Base-by-base conservation (phyloP, 2,888 invertebrate species). In the Netelia virgata region DNA sequence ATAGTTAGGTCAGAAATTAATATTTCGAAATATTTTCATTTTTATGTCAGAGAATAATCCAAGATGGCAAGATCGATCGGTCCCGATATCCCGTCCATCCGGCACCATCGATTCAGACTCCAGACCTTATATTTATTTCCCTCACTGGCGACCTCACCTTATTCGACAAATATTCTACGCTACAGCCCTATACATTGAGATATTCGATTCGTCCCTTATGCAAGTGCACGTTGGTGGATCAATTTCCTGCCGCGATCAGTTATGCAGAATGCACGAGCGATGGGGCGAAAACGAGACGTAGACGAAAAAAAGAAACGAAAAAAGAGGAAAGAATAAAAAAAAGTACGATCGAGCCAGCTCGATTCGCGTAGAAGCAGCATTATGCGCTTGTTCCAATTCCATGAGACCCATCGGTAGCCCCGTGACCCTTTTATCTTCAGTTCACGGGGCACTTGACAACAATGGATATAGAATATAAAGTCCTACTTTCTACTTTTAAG, bases 401-500 rank as follows among this genome's bases (percentile, higher is more conserved):
- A 50, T 23, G 59, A 18, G 11, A 68, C 28, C 18, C 73, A 36
- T 69, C 41, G 61, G 66, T 59, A 10, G 20, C 61, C 50, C 41
- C 47, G 20, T 77, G 68, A 50, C 59, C 59, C 57, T 59, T 47
- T 8, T 43, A 41, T 50, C 57, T 23, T 70, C 64, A 23, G 78
- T 57, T 55, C 64, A 68, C 75, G 69, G 69, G 23, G 64, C 70
- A 14, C 63, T 57, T 63, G 47, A 74, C 61, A 72, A 59, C 43
- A 66, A 75, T 43, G 66, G 50, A 78, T 75, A 85, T 43, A 64
- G 73, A 64, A 20, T 76, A 76, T 74, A 76, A 64, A 82, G 43
- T 82, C 41, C 75, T 76, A 86, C 83, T 82, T 82, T 83, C 68
- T 79, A 83, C 83, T 83, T 83, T 86, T 87, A 87, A 87, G 87